Percentiles rank a stretch among this genome's conserved stretches.
Evolutionary conservation across 2,113 vertebrate species (phyloP).

Genomic region (Cinclus mexicanus): DNA sequence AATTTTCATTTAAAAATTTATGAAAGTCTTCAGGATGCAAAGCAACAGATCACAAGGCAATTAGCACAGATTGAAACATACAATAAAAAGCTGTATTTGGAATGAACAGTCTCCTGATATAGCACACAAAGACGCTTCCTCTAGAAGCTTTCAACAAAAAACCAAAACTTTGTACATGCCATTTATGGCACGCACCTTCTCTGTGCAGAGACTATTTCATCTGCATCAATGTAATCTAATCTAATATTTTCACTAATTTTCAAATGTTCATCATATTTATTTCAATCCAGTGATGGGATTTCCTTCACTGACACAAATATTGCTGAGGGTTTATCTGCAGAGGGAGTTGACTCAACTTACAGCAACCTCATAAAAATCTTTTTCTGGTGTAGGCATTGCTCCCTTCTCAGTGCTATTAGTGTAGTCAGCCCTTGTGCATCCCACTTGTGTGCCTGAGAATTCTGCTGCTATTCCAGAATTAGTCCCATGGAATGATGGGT

Average conservation of each 20-base stretch:
- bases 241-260: not conserved
- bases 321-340: not conserved
- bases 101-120: not conserved
- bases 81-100: not conserved
- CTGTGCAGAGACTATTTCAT: not conserved
- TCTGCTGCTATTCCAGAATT: not conserved
- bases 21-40: not conserved
- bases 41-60: not conserved
- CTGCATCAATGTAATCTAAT: not conserved
- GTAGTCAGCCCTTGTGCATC: not conserved
- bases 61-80: not conserved
- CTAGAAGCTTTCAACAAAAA: not conserved
- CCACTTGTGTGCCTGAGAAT: not conserved
- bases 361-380: not conserved
- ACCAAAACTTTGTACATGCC: not conserved
- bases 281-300: not conserved
- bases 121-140: not conserved
- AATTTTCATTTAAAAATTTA: not conserved
- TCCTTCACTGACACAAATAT: not conserved
- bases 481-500: not conserved
- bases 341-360: not conserved
- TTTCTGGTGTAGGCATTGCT: not conserved
- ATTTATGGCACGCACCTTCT: not conserved
- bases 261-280: not conserved
- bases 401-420: not conserved